Conservation (phyloP, 2,888 invertebrate genomes). For the Harpagoxenus sublaevis region DNA sequence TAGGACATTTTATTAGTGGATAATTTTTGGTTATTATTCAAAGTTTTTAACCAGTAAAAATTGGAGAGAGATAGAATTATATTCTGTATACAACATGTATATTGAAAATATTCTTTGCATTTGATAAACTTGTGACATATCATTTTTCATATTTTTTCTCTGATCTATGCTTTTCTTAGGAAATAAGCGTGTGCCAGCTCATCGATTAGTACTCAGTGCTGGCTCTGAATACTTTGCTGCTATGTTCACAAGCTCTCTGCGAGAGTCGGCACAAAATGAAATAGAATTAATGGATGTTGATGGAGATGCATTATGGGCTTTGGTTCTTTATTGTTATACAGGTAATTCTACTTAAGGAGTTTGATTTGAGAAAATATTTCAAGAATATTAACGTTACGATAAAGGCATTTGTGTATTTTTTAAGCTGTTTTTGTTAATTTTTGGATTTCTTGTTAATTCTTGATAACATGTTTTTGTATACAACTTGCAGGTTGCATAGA, state of each 20-base stretch:
- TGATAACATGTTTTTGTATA: neutral
- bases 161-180: conserved; percentile 77
- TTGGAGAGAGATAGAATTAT: neutral
- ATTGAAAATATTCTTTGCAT: neutral
- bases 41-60: neutral
- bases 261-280: conserved; percentile 94
- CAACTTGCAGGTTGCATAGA: conserved; percentile 88
- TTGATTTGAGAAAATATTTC: neutral
- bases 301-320: conserved; percentile 93
- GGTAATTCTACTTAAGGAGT: conserved; percentile 87
- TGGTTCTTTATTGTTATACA: conserved; percentile 97
- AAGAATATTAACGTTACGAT: neutral
- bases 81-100: neutral
- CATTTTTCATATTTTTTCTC: conserved; percentile 8
- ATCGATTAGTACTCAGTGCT: conserved; percentile 95
- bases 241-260: conserved; percentile 96
- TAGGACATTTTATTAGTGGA: neutral
- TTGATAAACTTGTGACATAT: neutral
- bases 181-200: conserved; percentile 91
- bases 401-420: conserved; percentile 22
- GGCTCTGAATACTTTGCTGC: conserved; percentile 98
- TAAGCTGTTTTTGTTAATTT: neutral
- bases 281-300: conserved; percentile 95
- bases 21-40: neutral
- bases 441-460: neutral